phyloP scores from a whole-genome alignment of 2,888 invertebrate genomes.

The Andricus curvator region DNA sequence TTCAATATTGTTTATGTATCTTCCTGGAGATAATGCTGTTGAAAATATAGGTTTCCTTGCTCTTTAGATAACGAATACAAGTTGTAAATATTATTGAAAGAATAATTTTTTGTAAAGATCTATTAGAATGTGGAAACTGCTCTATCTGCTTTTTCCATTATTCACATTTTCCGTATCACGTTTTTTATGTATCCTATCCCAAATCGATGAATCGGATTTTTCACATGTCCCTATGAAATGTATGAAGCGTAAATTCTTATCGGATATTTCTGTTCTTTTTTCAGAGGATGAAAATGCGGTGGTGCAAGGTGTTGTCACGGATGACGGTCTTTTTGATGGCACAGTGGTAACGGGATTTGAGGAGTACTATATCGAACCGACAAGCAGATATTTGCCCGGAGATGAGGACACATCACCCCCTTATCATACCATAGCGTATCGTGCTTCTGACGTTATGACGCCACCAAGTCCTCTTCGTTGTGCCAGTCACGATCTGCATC shows the following conservation, averaged over 20 bases:
- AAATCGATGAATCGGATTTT: neutral
- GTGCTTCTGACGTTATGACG: conserved; percentile 85
- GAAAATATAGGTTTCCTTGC: too few species aligned
- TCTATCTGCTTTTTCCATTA: neutral
- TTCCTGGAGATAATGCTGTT: neutral
- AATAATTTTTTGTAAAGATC: neutral
- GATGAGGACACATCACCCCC: conserved; percentile 79
- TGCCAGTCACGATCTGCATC: conserved; percentile 83
- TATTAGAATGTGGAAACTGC: neutral
- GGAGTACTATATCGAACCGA: conserved; percentile 92
- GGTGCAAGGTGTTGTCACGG: conserved; percentile 92
- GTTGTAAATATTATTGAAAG: neutral
- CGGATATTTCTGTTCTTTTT: conserved; percentile 67
- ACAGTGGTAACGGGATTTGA: conserved; percentile 88
- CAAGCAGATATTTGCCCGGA: conserved; percentile 83
- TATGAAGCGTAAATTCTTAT: neutral
- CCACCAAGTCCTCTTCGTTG: conserved; percentile 78
- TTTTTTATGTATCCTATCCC: neutral
- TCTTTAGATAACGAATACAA: too few species aligned
- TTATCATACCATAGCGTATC: conserved; percentile 92
- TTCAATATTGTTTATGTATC: neutral
- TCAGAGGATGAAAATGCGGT: conserved; percentile 90
- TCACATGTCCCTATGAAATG: neutral
- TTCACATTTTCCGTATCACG: neutral
- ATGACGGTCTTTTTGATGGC: conserved; percentile 94